Percentiles rank a stretch among this genome's conserved stretches.
Evolutionary conservation across 2,113 vertebrate species (phyloP).

Genomic region (Diglossa brunneiventris): DNA sequence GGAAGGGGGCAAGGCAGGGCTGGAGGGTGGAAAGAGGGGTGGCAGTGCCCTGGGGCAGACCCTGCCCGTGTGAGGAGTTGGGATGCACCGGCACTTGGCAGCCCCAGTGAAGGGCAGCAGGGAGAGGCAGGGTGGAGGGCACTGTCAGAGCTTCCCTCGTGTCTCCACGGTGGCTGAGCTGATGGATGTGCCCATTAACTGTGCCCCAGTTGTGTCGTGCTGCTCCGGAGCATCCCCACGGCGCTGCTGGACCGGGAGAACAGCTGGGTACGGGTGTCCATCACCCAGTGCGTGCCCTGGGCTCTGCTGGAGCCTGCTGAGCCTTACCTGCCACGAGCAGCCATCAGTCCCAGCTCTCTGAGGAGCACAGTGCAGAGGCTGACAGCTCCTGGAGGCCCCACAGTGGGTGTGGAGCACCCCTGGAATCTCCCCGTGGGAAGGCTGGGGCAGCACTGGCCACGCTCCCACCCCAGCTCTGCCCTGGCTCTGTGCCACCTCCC

Average conservation of each 20-base stretch:
- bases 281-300: fast-evolving
- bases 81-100: fast-evolving
- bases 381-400: neutral
- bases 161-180: neutral
- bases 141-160: neutral
- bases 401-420: neutral
- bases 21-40: neutral
- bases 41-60: neutral
- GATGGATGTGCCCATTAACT: neutral
- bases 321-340: neutral
- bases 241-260: neutral
- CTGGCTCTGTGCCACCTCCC: neutral
- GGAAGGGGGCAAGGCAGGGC: neutral
- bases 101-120: neutral
- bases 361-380: neutral
- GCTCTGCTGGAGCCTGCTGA: neutral
- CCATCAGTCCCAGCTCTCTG: neutral
- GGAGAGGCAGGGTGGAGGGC: neutral
- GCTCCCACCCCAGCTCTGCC: neutral
- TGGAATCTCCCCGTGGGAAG: fast-evolving
- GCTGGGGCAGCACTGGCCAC: fast-evolving
- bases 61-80: neutral
- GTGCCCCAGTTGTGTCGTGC: neutral
- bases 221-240: fast-evolving
- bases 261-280: neutral